Base-by-base conservation (phyloP, 2,113 vertebrate genomes). In the Spilogale gracilis region DNA sequence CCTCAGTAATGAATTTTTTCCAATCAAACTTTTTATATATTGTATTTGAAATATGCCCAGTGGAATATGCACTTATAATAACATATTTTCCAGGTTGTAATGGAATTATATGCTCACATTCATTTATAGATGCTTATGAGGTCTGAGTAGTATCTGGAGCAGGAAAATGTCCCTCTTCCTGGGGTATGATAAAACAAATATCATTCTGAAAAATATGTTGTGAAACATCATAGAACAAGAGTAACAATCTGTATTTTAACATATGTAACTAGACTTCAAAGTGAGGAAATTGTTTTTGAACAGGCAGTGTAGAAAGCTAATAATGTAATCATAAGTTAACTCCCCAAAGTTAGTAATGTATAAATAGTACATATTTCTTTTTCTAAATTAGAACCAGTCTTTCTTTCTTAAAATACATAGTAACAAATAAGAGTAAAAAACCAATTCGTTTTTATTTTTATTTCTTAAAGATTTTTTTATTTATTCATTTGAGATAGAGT, bases 51-150 rank as follows among this genome's bases (percentile, higher is more conserved):
- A 87, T 82, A 61, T 95, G 96, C 58, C 32, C 43, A 94, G 3
- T 96, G 17, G 96, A 95, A 96, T 94, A 94, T 54, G 23, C 18
- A 96, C 82, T 83, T 97, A 92, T 78, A 91, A 58, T 20, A 90
- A 96, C 20, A 85, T 76, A 85, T 78, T 95, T 96, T 81, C 58
- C 54, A 94, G 25, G 43, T n/a, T 78, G 12, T 79, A 89, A 97
- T 82, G 13, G 97, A 97, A 96, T 96, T 92, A 85, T 48, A 92
- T 65, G 92, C 91, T 97, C 76, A 93, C 63, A 88, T 90, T 45
- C 16, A 96, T 69, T 94, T 94, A 78, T 43, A 80, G 63, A 88
- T 82, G 4, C 32, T 73, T 90, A 82, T 61, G 92, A 90, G 52
- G 6, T 38, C 18, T 88, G 25, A 92, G 9, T 71, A 88, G 95